Evolutionary conservation across 2,113 vertebrate genomes (phyloP).

Genomic region (Alaudala cheleensis): DNA sequence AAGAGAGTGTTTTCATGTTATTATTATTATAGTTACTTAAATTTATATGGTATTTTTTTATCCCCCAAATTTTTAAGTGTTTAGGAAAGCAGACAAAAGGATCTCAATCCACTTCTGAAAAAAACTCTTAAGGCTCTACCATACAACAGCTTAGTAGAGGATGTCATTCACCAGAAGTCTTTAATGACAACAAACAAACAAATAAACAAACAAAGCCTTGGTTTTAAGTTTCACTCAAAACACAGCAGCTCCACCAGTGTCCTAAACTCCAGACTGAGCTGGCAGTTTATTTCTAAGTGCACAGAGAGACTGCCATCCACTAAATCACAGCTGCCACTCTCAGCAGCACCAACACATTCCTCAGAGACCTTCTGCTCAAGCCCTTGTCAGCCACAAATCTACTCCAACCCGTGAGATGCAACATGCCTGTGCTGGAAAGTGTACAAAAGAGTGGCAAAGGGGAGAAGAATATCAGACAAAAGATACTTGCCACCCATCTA

Average conservation of each 20-base stretch:
- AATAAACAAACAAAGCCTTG: not conserved
- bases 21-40: not conserved
- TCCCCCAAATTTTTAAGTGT: not conserved
- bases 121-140: not conserved
- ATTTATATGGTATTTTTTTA: not conserved
- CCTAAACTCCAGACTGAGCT: not conserved
- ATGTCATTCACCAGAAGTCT: not conserved
- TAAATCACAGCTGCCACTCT: not conserved
- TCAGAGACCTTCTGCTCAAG: not conserved
- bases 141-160: not conserved
- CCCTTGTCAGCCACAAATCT: not conserved
- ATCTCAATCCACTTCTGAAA: not conserved
- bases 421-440: not conserved
- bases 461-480: slow-evolving; percentile 2
- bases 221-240: slow-evolving; percentile 19
- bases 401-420: not conserved
- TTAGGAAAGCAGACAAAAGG: not conserved
- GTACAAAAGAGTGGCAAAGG: not conserved
- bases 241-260: not conserved
- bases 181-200: not conserved
- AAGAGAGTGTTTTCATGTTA: not conserved
- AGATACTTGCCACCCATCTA: slow-evolving; percentile 30
- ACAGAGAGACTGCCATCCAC: not conserved
- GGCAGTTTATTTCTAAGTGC: not conserved
- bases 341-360: not conserved